Base-by-base conservation (phyloP, 2,888 invertebrate genomes). In the Microchrysa polita region DNA sequence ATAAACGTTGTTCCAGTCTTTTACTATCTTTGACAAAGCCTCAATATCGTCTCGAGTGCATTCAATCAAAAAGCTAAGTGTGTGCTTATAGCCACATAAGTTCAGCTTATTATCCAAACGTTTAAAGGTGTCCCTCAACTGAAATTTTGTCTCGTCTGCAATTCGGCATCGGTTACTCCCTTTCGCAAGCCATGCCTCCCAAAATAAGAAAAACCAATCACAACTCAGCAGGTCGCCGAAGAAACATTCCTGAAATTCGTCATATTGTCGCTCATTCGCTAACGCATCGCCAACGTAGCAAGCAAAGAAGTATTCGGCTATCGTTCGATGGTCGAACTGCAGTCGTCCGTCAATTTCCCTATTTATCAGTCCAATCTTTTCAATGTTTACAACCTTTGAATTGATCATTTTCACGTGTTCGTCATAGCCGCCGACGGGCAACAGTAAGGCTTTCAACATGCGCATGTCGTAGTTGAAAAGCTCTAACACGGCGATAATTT, bases 301-400 rank as follows among this genome's bases (percentile, higher is more conserved):
- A 4, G 61, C 72, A 34, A 48, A 12, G 18, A 72, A 72, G 20
- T 60, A 72, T n/a, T 72, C 72, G 12, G 72, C 48, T 44, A 72
- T 59, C 12, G 61, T 72, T 34, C 72, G 60, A 53, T 72, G 72
- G 27, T 61, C 52, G 18, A 72, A 72, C 23, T 52, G 52, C 0
- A 40, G 72, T 20, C 59, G 55, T 1, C 69, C 55, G 22, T 55
- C 18, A 12, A 57, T n/a, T 5, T 55, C 23, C 40, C 57, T 42
- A 42, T 55, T 57, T 2, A 69, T 16, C 40, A 69, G 42, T 1
- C 69, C 69, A 4, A 34, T 20, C 69, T 16, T 55, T 57, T 69
- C 69, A 20, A 69, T 57, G 12, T 20, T 12, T 5, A 40, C 23
- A 12, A 69, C 12, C 12, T 40, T 14, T 10, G 5, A 1, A 23